These are phyloP conservation scores for Trichechus manatus DNA, from an alignment of 2,113 vertebrate species.

Conservation along the genomic window DNA sequence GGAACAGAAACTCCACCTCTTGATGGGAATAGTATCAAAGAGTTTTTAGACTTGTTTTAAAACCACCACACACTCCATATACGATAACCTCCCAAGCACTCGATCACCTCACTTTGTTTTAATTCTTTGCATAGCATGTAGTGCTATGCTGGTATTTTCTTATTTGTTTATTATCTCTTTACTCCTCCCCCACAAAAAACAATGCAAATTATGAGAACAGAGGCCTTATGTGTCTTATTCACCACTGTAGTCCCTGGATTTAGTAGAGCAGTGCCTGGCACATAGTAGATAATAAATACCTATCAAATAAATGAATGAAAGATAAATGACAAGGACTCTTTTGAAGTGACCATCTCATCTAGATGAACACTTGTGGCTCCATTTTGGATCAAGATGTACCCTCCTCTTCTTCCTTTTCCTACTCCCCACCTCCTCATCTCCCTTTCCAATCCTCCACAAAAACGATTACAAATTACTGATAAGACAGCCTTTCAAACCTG, in stretches of 20 bases:
- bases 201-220: neutral
- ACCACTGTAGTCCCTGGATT: neutral
- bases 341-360: neutral
- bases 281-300: neutral
- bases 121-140: neutral
- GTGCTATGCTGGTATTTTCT: neutral
- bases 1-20: neutral
- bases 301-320: neutral
- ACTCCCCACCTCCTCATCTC: neutral
- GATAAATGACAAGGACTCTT: neutral
- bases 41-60: neutral
- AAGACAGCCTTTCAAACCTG: neutral
- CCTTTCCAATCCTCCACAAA: neutral
- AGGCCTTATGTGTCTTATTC: neutral
- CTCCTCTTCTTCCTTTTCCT: neutral
- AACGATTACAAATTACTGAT: neutral
- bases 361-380: neutral
- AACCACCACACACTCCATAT: neutral
- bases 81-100: neutral
- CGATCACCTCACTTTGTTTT: neutral
- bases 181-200: neutral
- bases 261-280: neutral
- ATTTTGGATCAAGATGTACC: neutral
- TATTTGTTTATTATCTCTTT: neutral
- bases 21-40: neutral